A percentile compares a stretch with the other conserved stretches of the same genome.
Conservation (phyloP, 2,888 invertebrate genomes). For the Candidula unifasciata region DNA sequence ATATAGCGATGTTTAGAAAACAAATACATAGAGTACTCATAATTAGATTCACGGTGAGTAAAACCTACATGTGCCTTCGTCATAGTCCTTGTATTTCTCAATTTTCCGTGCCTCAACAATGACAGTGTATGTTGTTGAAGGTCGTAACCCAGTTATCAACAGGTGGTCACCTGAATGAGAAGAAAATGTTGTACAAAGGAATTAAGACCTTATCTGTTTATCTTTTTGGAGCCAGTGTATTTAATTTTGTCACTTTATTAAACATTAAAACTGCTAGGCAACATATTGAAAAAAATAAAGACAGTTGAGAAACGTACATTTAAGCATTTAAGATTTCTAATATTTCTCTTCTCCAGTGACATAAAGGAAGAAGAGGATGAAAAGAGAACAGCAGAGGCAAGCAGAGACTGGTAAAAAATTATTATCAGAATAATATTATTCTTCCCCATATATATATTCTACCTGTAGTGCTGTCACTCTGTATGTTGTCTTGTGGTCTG, state of each 20-base stretch:
- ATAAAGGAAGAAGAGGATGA: no score
- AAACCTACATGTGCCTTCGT: constrained; percentile 64
- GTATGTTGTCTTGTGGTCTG: constrained; percentile 72
- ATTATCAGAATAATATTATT: no score
- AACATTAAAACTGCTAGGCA: not conserved
- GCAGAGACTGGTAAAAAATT: no score
- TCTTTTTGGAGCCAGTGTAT: not conserved
- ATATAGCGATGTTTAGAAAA: not conserved
- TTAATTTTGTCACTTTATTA: not conserved
- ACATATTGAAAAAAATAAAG: no score
- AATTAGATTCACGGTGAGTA: no score
- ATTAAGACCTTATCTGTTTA: not conserved
- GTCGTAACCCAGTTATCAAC: constrained; percentile 73
- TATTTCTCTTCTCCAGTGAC: no score
- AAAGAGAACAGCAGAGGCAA: no score
- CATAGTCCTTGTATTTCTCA: constrained; percentile 73
- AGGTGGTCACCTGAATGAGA: constrained; percentile 73
- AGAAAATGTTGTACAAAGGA: not conserved
- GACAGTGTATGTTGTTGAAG: constrained; percentile 74
- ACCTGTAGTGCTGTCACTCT: constrained; percentile 76
- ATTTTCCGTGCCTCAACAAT: constrained; percentile 77
- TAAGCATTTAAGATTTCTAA: no score
- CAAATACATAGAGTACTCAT: not conserved
- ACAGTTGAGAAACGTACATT: no score
- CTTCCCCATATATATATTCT: not conserved